These are phyloP conservation scores for Gallirallus australis DNA, from an alignment of 2,797 vertebrate genomes.

Conservation along the genomic window DNA sequence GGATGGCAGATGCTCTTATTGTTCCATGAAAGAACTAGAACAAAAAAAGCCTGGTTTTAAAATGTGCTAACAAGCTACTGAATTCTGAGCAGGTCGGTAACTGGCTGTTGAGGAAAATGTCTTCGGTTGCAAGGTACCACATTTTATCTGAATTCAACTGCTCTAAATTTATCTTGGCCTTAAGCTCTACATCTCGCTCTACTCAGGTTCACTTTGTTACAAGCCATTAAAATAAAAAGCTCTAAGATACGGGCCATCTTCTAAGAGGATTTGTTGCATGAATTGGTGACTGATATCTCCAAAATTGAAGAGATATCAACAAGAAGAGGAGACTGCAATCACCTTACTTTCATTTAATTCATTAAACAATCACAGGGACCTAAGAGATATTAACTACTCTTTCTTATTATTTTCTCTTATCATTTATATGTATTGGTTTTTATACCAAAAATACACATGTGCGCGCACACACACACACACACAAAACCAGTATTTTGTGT, in stretches of 20 bases:
- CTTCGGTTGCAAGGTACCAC: not conserved
- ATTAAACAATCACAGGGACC: not conserved
- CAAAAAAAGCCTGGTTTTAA: constrained; percentile 30
- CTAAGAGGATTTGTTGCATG: not conserved
- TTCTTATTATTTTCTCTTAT: not conserved
- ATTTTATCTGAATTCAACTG: not conserved
- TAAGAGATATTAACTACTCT: not conserved
- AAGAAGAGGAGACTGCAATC: not conserved
- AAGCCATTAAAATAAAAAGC: not conserved
- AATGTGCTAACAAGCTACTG: not conserved
- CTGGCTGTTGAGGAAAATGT: not conserved
- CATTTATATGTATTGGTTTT: not conserved
- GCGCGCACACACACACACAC: not conserved
- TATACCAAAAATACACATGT: not conserved
- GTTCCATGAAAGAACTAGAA: not conserved
- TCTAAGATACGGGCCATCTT: not conserved
- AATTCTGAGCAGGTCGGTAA: not conserved
- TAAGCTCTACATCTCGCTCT: not conserved
- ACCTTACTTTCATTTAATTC: not conserved
- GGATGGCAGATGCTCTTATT: not conserved
- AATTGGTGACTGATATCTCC: not conserved
- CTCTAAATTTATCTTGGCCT: not conserved
- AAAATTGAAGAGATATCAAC: not conserved
- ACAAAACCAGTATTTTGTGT: not conserved
- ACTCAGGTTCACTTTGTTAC: not conserved